Evolutionary conservation across 2,888 invertebrate species (phyloP).

Genomic region (Xanthostigma xanthostigma): DNA sequence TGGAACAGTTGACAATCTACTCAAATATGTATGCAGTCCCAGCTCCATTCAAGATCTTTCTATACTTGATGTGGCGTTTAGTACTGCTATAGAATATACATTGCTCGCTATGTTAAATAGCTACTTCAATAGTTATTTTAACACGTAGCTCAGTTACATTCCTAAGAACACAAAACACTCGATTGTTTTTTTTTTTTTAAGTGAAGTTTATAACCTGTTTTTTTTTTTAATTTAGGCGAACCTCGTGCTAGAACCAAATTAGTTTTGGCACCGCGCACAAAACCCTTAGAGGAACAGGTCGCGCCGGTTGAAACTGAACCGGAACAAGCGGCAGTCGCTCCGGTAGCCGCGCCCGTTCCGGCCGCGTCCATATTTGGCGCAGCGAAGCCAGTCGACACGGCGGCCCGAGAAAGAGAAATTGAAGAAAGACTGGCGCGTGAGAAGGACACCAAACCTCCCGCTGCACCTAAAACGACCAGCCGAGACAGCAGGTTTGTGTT

Average conservation of each 20-base stretch:
- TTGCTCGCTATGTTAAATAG: too few species aligned
- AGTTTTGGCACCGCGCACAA: slow-evolving; percentile 64
- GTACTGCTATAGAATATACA: too few species aligned
- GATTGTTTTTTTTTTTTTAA: background rate
- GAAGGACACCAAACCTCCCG: slow-evolving; percentile 25
- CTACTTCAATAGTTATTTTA: background rate
- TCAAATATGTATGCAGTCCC: slow-evolving; percentile 6
- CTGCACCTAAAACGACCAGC: background rate
- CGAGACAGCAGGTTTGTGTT: background rate
- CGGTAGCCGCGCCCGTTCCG: slow-evolving; percentile 35
- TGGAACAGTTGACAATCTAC: background rate
- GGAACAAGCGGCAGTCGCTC: slow-evolving; percentile 19
- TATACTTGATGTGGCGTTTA: too few species aligned
- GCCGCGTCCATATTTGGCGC: slow-evolving; percentile 80
- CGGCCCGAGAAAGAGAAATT: slow-evolving; percentile 77
- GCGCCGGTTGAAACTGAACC: slow-evolving; percentile 28
- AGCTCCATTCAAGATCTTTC: too few species aligned
- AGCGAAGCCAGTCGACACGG: slow-evolving; percentile 89
- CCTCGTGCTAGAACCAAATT: slow-evolving; percentile 62
- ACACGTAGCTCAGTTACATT: background rate
- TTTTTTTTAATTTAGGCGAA: slow-evolving; percentile 26
- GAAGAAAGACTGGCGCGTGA: slow-evolving; percentile 69
- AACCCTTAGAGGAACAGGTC: slow-evolving; percentile 42
- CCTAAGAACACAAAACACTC: background rate
- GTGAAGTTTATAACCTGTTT: background rate